Conservation (phyloP, 2,113 vertebrate genomes). For the Thalassarche chlororhynchos region DNA sequence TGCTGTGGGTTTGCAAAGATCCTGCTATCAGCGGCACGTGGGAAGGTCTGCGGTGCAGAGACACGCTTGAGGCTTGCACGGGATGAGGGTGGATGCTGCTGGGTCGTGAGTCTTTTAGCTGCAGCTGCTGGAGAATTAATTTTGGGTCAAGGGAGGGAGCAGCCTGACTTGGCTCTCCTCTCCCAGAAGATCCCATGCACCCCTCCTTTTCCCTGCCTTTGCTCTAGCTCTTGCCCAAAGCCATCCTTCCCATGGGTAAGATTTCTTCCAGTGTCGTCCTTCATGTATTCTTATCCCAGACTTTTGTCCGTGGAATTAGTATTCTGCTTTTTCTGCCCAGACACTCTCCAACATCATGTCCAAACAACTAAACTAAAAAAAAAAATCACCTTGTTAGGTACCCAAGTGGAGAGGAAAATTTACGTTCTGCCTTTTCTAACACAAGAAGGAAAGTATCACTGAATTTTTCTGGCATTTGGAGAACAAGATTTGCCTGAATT, state of each 20-base stretch:
- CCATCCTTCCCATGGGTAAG: not conserved
- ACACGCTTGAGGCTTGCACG: not conserved
- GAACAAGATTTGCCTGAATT: not conserved
- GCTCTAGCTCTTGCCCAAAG: not conserved
- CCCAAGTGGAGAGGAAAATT: not conserved
- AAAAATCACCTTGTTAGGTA: not conserved
- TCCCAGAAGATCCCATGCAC: not conserved
- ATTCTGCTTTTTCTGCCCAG: not conserved
- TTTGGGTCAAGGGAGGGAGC: not conserved
- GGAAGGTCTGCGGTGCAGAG: not conserved
- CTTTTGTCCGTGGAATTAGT: not conserved
- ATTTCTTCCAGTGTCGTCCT: not conserved
- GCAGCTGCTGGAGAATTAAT: not conserved
- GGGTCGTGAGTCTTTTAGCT: not conserved
- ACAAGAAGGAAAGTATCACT: not conserved
- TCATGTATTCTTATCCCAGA: not conserved
- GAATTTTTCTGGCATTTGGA: not conserved
- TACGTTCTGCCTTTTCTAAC: not conserved
- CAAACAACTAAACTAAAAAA: not conserved
- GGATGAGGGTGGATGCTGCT: not conserved
- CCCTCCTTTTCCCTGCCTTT: not conserved
- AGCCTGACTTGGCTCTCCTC: not conserved
- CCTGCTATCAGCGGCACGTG: rapidly evolving
- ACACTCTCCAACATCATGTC: not conserved
- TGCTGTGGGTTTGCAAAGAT: not conserved